Evolutionary conservation across 2,888 invertebrate species (phyloP).

Genomic region (Aphidius colemani): DNA sequence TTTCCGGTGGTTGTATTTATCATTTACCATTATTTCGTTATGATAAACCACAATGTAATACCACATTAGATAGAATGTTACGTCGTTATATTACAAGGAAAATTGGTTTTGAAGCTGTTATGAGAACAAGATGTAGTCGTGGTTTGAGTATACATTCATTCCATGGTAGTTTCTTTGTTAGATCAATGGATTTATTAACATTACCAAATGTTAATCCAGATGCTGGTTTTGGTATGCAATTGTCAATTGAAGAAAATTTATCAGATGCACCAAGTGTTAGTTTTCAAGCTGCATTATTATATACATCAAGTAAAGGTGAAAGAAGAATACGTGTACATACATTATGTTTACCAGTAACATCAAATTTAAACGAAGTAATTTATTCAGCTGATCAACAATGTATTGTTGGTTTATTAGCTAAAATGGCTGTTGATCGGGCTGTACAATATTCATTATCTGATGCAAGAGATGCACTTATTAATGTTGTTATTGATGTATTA

Average conservation of each 20-base stretch:
- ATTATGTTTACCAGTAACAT: constrained; percentile 87
- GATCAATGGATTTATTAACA: constrained; percentile 94
- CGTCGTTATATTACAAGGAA: constrained; percentile 91
- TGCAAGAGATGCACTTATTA: constrained; percentile 94
- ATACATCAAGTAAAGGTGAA: constrained; percentile 95
- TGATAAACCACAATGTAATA: constrained; percentile 72
- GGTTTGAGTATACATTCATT: constrained; percentile 96
- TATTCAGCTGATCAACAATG: constrained; percentile 92
- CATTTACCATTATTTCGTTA: constrained; percentile 88
- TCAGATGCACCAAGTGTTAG: constrained; percentile 86
- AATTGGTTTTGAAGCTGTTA: constrained; percentile 98
- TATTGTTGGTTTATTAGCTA: constrained; percentile 87
- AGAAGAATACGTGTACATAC: constrained; percentile 97
- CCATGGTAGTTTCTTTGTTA: constrained; percentile 99
- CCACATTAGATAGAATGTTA: constrained; percentile 77
- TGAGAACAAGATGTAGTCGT: constrained; percentile 92
- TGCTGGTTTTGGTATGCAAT: constrained; percentile 97
- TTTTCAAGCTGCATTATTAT: constrained; percentile 96
- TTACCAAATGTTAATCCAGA: constrained; percentile 98
- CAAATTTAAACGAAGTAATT: constrained; percentile 83
- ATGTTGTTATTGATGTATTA: constrained; percentile 89
- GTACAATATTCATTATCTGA: constrained; percentile 84
- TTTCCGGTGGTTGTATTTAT: constrained; percentile 91
- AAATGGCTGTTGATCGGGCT: constrained; percentile 97
- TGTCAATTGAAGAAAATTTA: constrained; percentile 90